Evolutionary conservation across 2,888 invertebrate species (phyloP), one percentile per base, ranked within the genome.

Genomic region (Phyllotreta striolata): DNA sequence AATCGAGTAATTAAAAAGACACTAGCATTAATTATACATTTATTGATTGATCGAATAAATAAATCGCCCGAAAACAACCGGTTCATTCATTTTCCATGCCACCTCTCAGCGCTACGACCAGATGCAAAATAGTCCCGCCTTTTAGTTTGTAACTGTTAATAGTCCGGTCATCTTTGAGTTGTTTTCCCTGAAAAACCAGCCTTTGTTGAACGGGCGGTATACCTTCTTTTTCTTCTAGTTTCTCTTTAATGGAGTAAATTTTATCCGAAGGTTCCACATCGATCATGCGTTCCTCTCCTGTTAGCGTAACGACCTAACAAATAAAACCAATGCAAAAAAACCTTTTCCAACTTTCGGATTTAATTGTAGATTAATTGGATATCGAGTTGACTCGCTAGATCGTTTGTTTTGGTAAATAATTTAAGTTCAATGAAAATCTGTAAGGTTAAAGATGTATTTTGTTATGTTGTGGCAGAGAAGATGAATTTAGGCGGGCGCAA

Each of bases 121-220:
- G 70, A 73, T 80, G 81, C 52, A 81, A 62, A 1, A 77, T 73
- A 3, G 79, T 76, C 3, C 81, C 81, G 5, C 77, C 77, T 68
- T 77, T 78, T 24, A 81, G 63, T 68, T 80, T 81, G 68, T 80
- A 81, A 66, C 72, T 78, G 58, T 70, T 74, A 9, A 81, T 69
- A 0, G 80, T 79, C 66, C 77, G 76, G 34, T 80, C 79, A 66
- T 81, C 80, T 63, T 76, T 77, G 55, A 81, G 73, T 62, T 80
- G 79, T 66, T 80, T 81, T 37, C 81, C 81, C 72, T 81, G 80
- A 56, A 68, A 73, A 41, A 74, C 77, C 24, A 81, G 66, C 37
- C 81, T 72, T 62, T 81, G 81, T 66, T 81, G 81, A 40, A 75
- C 73, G 1, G 79, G 77, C 1, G 80, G 81, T 51, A 81, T 80